Evolutionary conservation across 1,140 invertebrate species (phyloP).

Genomic region (Aphidius ervi): DNA sequence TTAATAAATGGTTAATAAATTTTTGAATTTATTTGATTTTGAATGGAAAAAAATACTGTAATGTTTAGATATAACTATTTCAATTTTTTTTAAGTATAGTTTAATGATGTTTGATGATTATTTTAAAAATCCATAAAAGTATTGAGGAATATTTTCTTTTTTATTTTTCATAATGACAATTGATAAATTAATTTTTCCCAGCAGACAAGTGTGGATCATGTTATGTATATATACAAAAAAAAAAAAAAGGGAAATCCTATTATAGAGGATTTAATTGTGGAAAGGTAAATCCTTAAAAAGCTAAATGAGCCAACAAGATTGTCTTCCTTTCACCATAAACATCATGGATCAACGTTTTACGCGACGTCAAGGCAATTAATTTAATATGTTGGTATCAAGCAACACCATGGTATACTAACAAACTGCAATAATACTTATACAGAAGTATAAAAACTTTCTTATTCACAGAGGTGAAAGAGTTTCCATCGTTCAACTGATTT

Average conservation of each 20-base stretch:
- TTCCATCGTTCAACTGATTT: slow-evolving; percentile 12
- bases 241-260: background rate
- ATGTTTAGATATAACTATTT: no score
- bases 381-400: slow-evolving; percentile 26
- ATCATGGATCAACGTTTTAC: slow-evolving; percentile 6
- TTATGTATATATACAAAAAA: no score
- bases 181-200: no score
- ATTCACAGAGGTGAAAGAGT: slow-evolving; percentile 31
- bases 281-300: slow-evolving; percentile 13
- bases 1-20: no score
- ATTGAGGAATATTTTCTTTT: no score
- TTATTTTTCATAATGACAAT: no score
- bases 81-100: no score
- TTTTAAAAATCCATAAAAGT: background rate
- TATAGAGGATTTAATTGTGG: slow-evolving; percentile 13
- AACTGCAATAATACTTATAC: slow-evolving; percentile 6
- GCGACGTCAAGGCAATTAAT: slow-evolving; percentile 33
- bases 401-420: background rate
- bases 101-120: background rate
- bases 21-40: background rate
- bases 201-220: no score
- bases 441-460: slow-evolving; percentile 32
- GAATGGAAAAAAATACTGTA: background rate
- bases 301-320: background rate
- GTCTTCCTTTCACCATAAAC: slow-evolving; percentile 25